Evolutionary conservation across 2,888 invertebrate species (phyloP).

Genomic region (Pilophorus perplexus): DNA sequence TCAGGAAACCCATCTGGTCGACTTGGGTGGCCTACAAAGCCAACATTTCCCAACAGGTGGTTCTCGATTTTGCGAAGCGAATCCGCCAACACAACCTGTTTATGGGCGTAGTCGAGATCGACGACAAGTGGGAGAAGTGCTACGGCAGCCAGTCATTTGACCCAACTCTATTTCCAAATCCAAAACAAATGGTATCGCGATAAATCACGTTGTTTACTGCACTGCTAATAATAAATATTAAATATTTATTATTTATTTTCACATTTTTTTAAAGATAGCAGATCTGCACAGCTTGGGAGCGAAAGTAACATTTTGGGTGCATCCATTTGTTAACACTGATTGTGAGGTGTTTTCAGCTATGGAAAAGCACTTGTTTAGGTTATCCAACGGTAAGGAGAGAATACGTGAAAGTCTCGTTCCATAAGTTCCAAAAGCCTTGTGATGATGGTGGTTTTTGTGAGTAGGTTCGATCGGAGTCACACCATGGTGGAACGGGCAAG

Average conservation of each 20-base stretch:
- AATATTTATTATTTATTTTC: too few relatives aligned
- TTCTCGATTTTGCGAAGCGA: slow-evolving; percentile 65
- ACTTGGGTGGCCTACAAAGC: slow-evolving; percentile 77
- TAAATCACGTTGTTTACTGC: too few relatives aligned
- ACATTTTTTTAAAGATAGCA: slow-evolving; percentile 34
- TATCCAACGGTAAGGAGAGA: slow-evolving; percentile 49
- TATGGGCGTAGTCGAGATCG: slow-evolving; percentile 78
- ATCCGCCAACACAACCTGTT: slow-evolving; percentile 65
- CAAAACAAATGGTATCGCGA: slow-evolving; percentile 63
- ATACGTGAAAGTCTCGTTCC: too few relatives aligned
- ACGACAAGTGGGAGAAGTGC: slow-evolving; percentile 83
- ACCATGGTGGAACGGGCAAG: slow-evolving; percentile 55
- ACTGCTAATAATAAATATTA: too few relatives aligned
- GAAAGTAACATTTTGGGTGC: slow-evolving; percentile 77
- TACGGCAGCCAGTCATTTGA: slow-evolving; percentile 79
- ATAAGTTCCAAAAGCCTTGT: too few relatives aligned
- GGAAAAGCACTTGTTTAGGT: slow-evolving; percentile 59
- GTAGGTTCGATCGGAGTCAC: slow-evolving; percentile 49
- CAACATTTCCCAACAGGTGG: slow-evolving; percentile 62
- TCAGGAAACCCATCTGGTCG: slow-evolving; percentile 81
- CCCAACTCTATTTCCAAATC: slow-evolving; percentile 65
- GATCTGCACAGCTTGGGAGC: slow-evolving; percentile 62
- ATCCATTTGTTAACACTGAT: slow-evolving; percentile 78
- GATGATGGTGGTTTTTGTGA: too few relatives aligned
- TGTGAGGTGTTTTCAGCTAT: slow-evolving; percentile 62